These are phyloP conservation scores for Gastracanthus pulcherrimus DNA, from an alignment of 2,888 invertebrate genomes.

Conservation along the genomic window DNA sequence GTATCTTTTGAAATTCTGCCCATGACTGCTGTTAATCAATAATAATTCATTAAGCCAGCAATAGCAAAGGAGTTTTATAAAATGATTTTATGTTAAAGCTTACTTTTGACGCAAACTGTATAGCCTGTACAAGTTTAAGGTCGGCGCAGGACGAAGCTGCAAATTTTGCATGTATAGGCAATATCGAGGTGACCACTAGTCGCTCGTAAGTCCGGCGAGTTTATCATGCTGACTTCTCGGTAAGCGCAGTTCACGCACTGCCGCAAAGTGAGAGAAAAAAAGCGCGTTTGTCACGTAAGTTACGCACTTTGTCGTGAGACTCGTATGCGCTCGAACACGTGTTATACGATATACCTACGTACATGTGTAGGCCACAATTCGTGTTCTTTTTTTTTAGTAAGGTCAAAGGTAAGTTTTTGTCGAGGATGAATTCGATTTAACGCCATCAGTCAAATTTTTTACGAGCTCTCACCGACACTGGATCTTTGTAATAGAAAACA, in stretches of 20 bases:
- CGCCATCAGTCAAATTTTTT: slow-evolving; percentile 38
- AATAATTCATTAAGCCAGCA: too few species aligned
- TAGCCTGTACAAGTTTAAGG: not conserved
- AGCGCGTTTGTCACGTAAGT: slow-evolving; percentile 48
- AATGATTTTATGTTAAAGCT: too few species aligned
- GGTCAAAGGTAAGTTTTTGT: slow-evolving; percentile 32
- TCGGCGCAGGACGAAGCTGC: slow-evolving; percentile 46
- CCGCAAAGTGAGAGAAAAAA: not conserved
- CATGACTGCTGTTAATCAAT: too few species aligned
- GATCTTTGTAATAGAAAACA: slow-evolving; percentile 41
- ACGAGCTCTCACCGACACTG: not conserved
- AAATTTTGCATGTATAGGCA: slow-evolving; percentile 36
- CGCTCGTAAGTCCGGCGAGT: slow-evolving; percentile 72
- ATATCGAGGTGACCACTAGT: slow-evolving; percentile 65
- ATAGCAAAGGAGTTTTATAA: too few species aligned
- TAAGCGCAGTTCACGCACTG: slow-evolving; percentile 52
- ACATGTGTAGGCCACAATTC: too few species aligned
- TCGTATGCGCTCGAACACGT: not conserved
- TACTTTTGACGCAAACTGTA: too few species aligned
- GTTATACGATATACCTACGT: too few species aligned
- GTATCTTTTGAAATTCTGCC: too few species aligned
- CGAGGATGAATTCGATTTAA: slow-evolving; percentile 39
- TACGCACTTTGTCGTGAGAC: slow-evolving; percentile 61
- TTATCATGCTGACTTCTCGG: slow-evolving; percentile 71
- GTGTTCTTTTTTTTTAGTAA: not conserved